phyloP scores from a whole-genome alignment of 2,113 vertebrate species.

The Ophthalmolycus amberensis region DNA sequence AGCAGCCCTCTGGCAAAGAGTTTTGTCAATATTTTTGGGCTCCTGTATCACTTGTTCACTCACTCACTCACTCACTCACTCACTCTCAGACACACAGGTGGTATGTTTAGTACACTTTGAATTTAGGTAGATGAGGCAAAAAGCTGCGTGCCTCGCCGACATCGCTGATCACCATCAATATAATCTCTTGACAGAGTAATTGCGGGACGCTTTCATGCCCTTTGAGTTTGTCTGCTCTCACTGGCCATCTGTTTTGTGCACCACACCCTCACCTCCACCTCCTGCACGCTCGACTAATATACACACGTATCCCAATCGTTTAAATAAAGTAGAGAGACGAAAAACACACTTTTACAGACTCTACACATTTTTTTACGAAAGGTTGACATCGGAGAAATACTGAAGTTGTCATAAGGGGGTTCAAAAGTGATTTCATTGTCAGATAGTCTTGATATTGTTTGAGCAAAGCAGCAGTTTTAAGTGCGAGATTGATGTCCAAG shows the following conservation, averaged over 20 bases:
- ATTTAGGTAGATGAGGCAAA: conserved; percentile 54
- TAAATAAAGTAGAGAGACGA: background rate
- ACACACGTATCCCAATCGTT: conserved; percentile 31
- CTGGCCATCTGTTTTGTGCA: conserved; percentile 68
- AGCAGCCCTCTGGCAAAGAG: conserved; percentile 64
- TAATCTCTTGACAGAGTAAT: conserved; percentile 79
- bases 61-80: conserved; percentile 16
- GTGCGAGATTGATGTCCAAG: conserved; percentile 23
- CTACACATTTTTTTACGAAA: background rate
- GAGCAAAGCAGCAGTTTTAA: background rate
- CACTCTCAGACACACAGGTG: conserved; percentile 32
- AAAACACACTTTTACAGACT: background rate
- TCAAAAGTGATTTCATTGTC: conserved; percentile 1
- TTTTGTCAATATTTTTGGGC: conserved; percentile 63
- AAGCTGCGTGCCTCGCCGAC: conserved; percentile 58
- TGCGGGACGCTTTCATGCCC: conserved; percentile 77
- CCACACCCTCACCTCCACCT: conserved; percentile 47
- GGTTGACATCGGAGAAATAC: conserved; percentile 1
- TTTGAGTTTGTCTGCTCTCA: conserved; percentile 76
- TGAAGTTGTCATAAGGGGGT: background rate
- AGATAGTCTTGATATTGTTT: background rate
- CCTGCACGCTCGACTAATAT: conserved; percentile 36
- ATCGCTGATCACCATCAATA: conserved; percentile 69
- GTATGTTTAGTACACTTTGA: conserved; percentile 54
- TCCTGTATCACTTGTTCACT: conserved; percentile 54